phyloP scores from a whole-genome alignment of 2,888 invertebrate species.

The Mimas tiliae region DNA sequence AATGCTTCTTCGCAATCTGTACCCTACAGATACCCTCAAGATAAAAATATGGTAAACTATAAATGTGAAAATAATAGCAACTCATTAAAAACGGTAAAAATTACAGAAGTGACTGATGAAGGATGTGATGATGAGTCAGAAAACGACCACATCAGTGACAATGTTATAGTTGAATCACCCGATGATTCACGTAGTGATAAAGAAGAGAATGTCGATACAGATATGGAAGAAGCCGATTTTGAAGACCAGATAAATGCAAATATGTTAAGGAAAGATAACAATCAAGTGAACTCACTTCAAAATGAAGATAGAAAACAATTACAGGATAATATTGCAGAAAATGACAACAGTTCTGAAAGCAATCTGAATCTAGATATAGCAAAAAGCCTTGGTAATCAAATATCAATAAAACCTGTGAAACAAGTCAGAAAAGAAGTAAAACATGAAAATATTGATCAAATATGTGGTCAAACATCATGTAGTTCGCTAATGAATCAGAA shows the following conservation, averaged over 20 bases:
- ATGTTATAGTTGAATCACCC: conserved; percentile 60
- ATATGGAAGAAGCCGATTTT: conserved; percentile 40
- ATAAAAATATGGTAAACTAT: conserved; percentile 43
- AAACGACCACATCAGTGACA: conserved; percentile 37
- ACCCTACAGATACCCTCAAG: conserved; percentile 42
- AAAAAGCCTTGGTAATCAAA: conserved; percentile 46
- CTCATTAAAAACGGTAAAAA: conserved; percentile 56
- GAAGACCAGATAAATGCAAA: conserved; percentile 53
- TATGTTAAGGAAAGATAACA: conserved; percentile 45
- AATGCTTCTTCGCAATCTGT: conserved; percentile 50
- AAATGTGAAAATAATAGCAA: conserved; percentile 40
- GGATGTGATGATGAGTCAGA: conserved; percentile 44
- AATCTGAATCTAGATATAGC: conserved; percentile 36
- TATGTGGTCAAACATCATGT: conserved; percentile 36
- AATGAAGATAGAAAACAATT: conserved; percentile 57
- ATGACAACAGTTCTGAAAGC: conserved; percentile 20
- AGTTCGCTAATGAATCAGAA: conserved; percentile 53
- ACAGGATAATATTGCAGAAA: conserved; percentile 38
- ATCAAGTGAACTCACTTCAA: conserved; percentile 28
- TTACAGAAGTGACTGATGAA: conserved; percentile 63
- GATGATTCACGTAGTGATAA: conserved; percentile 55
- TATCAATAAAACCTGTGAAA: conserved; percentile 51
- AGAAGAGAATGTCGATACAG: conserved; percentile 48
- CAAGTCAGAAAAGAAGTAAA: conserved; percentile 32
- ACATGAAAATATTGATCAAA: conserved; percentile 34